Conservation (phyloP, 1,140 invertebrate genomes). For the Drosophila ananassae region DNA sequence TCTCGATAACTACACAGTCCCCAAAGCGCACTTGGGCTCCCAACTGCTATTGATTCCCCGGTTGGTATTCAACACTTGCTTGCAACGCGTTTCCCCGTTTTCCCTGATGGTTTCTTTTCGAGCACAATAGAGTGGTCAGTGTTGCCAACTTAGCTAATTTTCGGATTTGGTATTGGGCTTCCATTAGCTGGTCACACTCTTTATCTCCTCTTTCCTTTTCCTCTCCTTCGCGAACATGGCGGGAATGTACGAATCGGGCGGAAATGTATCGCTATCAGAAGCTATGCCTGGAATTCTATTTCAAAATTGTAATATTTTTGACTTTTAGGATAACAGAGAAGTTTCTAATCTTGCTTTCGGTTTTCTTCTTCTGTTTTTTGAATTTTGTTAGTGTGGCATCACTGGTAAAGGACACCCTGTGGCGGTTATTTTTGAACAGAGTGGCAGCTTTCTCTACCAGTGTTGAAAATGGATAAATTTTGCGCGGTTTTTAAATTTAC, state of each 20-base stretch:
- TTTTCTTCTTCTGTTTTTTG: too few relatives aligned
- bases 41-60: not conserved
- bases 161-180: too few relatives aligned
- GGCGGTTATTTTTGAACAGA: not conserved
- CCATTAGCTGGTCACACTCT: too few relatives aligned
- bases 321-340: too few relatives aligned
- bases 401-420: not conserved
- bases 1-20: not conserved
- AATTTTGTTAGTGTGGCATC: not conserved
- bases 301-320: too few relatives aligned
- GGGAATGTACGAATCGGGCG: too few relatives aligned
- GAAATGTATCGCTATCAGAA: too few relatives aligned
- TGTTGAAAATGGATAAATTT: not conserved
- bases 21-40: not conserved
- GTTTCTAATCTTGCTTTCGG: too few relatives aligned
- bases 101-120: not conserved
- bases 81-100: constrained; percentile 1
- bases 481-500: not conserved
- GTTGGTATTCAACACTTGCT: not conserved
- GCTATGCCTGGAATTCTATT: too few relatives aligned
- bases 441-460: not conserved
- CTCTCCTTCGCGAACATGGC: too few relatives aligned
- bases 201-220: too few relatives aligned
- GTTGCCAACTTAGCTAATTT: not conserved
- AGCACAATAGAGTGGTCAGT: not conserved